These are phyloP conservation scores for Oreocharis arfaki DNA, from an alignment of 2,113 vertebrate species.

Conservation along the genomic window DNA sequence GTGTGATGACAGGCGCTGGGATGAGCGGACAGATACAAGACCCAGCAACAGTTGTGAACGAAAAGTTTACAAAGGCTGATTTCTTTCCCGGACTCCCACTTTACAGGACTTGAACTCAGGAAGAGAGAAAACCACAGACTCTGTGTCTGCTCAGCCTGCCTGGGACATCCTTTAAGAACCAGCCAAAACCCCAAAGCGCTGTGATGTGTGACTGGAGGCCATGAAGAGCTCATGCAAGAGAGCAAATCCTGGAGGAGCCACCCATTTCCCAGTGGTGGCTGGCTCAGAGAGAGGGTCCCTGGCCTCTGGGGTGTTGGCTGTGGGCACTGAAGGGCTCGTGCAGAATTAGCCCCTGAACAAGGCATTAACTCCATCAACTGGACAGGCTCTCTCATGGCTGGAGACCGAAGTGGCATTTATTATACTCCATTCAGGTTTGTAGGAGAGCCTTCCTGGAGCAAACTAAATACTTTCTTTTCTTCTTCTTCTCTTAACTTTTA, in stretches of 20 bases:
- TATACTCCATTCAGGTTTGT: neutral
- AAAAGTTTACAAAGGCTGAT: slow-evolving; percentile 26
- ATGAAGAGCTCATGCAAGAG: neutral
- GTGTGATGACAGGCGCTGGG: neutral
- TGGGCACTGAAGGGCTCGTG: fast-evolving
- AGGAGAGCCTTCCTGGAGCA: neutral
- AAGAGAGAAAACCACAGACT: slow-evolving; percentile 62
- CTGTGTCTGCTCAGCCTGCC: slow-evolving; percentile 43
- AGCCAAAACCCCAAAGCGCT: neutral
- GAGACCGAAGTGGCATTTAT: neutral
- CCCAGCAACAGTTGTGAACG: slow-evolving; percentile 9
- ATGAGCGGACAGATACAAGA: neutral
- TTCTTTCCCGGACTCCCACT: slow-evolving; percentile 8
- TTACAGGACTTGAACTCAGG: slow-evolving; percentile 42
- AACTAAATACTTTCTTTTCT: neutral
- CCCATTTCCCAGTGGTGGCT: neutral
- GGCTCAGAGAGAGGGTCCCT: neutral
- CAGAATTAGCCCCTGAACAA: neutral
- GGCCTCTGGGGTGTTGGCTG: neutral
- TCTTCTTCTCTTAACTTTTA: neutral
- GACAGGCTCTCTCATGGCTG: neutral
- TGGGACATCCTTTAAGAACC: neutral
- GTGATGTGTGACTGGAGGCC: neutral
- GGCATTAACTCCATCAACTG: neutral
- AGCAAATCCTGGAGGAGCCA: neutral